Evolutionary conservation across 2,888 invertebrate genomes (phyloP).

Genomic region (Lithosia quadra): DNA sequence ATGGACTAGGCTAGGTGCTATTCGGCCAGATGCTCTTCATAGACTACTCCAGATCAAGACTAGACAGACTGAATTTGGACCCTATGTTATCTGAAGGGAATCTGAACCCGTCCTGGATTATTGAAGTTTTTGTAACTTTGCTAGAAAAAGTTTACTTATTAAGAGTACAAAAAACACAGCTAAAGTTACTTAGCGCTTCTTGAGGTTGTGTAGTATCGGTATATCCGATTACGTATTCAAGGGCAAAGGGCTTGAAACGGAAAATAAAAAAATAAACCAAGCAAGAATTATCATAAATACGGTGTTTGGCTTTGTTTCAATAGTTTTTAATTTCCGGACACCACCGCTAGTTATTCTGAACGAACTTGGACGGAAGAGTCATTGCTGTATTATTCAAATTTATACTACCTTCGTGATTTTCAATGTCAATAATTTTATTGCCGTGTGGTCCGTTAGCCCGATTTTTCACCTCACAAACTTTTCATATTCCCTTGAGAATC

Average conservation of each 20-base stretch:
- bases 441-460: background rate
- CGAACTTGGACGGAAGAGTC: background rate
- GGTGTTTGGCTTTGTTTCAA: constrained; percentile 16
- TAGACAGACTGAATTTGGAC: too few species aligned
- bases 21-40: too few species aligned
- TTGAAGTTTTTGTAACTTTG: background rate
- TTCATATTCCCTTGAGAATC: too few species aligned
- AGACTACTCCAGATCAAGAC: too few species aligned
- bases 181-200: background rate
- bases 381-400: background rate
- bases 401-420: background rate
- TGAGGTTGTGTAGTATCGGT: background rate
- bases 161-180: background rate
- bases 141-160: background rate
- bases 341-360: background rate
- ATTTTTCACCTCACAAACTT: background rate
- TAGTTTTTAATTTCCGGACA: constrained; percentile 12
- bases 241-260: constrained; percentile 13
- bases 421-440: background rate
- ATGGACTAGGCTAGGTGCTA: too few species aligned
- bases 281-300: constrained; percentile 1
- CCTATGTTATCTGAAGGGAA: too few species aligned
- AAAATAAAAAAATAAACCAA: constrained; percentile 13
- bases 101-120: background rate
- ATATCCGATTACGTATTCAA: constrained; percentile 9